A percentile compares a stretch with the other conserved stretches of the same genome.
Evolutionary conservation across 2,113 vertebrate genomes (phyloP).

Genomic region (Phyllostomus hastatus): DNA sequence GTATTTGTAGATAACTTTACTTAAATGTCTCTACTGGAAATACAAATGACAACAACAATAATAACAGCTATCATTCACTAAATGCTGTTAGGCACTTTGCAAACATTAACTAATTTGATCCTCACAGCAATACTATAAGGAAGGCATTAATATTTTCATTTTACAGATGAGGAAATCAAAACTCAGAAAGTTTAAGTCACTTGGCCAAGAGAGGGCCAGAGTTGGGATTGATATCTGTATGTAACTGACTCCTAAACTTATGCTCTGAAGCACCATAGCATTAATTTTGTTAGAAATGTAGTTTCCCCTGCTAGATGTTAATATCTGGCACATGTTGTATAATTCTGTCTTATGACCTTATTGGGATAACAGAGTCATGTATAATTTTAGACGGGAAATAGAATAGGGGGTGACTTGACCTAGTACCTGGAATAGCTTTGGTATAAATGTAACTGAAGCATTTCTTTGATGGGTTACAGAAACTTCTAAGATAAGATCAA

Average conservation of each 20-base stretch:
- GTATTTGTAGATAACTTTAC: not conserved
- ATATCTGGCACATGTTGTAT: not conserved
- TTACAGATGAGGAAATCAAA: not conserved
- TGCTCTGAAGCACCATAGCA: not conserved
- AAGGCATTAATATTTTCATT: not conserved
- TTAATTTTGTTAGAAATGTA: not conserved
- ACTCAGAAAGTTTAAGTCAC: not conserved
- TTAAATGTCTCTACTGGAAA: not conserved
- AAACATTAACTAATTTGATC: not conserved
- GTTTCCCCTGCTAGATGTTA: not conserved
- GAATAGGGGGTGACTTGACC: not conserved
- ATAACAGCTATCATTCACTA: not conserved
- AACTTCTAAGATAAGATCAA: constrained; percentile 48
- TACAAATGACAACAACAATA: not conserved
- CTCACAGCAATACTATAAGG: not conserved
- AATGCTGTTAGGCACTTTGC: not conserved
- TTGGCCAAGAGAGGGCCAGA: not conserved
- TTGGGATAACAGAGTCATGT: not conserved
- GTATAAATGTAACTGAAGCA: constrained; percentile 35
- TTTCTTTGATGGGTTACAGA: constrained; percentile 51
- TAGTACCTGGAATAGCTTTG: constrained; percentile 12
- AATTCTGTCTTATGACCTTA: not conserved
- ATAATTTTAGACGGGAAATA: constrained; percentile 36
- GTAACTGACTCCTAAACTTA: not conserved
- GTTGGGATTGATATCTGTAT: not conserved